Conservation (phyloP, 1,140 invertebrate species). For the Drosophila lini region DNA sequence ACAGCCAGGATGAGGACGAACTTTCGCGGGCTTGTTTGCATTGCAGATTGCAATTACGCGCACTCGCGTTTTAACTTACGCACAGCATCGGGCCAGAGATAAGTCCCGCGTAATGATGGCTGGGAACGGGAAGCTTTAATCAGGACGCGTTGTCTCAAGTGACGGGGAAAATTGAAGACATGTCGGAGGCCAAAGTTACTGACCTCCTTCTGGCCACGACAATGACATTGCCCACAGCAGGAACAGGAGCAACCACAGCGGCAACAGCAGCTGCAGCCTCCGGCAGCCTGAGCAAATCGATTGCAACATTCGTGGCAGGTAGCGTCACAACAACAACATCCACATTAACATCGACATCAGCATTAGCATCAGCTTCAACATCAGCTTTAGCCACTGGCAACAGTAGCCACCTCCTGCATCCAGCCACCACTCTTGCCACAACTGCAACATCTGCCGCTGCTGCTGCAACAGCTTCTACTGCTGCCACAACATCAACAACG, state of each 20-base stretch:
- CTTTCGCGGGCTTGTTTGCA: constrained; percentile 58
- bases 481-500: constrained; percentile 32
- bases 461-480: background rate
- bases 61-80: constrained; percentile 57
- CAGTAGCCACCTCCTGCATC: constrained; percentile 33
- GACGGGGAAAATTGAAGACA: constrained; percentile 53
- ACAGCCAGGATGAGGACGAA: constrained; percentile 41
- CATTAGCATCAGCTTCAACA: constrained; percentile 18
- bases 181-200: constrained; percentile 47
- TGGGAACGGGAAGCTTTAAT: constrained; percentile 10
- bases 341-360: constrained; percentile 28
- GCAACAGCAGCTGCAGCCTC: constrained; percentile 15
- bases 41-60: constrained; percentile 76
- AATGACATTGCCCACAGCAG: constrained; percentile 45
- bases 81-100: constrained; percentile 10
- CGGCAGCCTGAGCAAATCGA: constrained; percentile 56
- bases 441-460: constrained; percentile 24
- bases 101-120: constrained; percentile 30
- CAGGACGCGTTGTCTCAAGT: constrained; percentile 10
- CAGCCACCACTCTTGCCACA: constrained; percentile 28
- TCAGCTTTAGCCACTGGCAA: constrained; percentile 18
- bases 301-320: constrained; percentile 54
- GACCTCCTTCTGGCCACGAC: constrained; percentile 26
- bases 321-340: constrained; percentile 34
- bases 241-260: constrained; percentile 7